A percentile compares a stretch with the other conserved stretches of the same genome.
phyloP scores from a whole-genome alignment of 2,797 vertebrate species.

The Sebastes nivosus region DNA sequence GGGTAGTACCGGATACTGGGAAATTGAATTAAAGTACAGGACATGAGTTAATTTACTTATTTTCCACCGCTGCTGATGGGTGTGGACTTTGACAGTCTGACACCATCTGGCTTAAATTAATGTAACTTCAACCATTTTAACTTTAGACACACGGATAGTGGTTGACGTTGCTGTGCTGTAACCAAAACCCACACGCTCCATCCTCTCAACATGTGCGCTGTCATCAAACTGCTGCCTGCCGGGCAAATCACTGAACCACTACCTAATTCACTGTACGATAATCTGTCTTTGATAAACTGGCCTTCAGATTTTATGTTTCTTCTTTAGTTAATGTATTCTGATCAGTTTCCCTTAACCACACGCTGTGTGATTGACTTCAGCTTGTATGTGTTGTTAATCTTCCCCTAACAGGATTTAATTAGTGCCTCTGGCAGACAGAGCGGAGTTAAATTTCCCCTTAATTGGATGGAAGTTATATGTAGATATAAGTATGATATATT shows the following conservation, averaged over 20 bases:
- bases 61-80: not conserved
- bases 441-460: conserved; percentile 47
- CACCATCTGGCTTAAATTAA: not conserved
- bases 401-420: conserved; percentile 39
- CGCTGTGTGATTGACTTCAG: not conserved
- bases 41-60: not conserved
- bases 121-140: not conserved
- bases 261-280: not conserved
- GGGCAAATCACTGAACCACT: not conserved
- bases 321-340: conserved; percentile 16
- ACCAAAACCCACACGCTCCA: not conserved
- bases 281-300: not conserved
- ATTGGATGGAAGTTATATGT: conserved; percentile 57
- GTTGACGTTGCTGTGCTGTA: not conserved
- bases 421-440: conserved; percentile 32
- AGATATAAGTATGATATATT: conserved; percentile 61
- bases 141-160: not conserved
- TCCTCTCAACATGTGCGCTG: not conserved
- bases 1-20: too few species aligned
- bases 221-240: not conserved
- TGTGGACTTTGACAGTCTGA: not conserved
- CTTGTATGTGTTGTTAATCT: conserved; percentile 48
- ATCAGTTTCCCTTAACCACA: not conserved
- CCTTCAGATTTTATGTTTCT: not conserved
- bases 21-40: not conserved